Evolutionary conservation across 1,140 invertebrate genomes (phyloP).

Genomic region (Drosophila sulfurigaster): DNA sequence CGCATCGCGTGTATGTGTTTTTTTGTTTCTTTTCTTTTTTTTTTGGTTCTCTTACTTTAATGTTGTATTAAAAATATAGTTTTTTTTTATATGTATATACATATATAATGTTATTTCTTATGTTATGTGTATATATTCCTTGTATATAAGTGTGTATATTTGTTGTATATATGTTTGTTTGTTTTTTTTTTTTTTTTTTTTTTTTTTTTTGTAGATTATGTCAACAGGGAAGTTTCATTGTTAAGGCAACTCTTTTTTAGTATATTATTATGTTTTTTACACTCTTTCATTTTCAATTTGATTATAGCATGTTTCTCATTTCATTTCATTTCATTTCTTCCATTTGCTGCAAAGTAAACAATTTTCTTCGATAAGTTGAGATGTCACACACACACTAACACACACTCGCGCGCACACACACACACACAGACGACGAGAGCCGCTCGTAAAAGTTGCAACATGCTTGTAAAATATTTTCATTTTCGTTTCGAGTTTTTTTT

Average conservation of each 20-base stretch:
- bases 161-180: slow-evolving; percentile 50
- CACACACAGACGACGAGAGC: not conserved
- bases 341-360: slow-evolving; percentile 24
- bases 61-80: slow-evolving; percentile 64
- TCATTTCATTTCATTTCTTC: slow-evolving; percentile 16
- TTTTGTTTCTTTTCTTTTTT: slow-evolving; percentile 11
- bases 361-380: slow-evolving; percentile 8
- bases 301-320: slow-evolving; percentile 4
- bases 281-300: slow-evolving; percentile 7
- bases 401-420: not conserved
- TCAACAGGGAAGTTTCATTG: slow-evolving; percentile 79
- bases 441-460: slow-evolving; percentile 28
- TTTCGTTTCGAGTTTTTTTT: slow-evolving; percentile 13
- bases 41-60: slow-evolving; percentile 13
- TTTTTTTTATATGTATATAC: slow-evolving; percentile 33
- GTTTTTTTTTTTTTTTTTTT: not conserved
- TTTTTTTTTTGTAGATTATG: slow-evolving; percentile 42
- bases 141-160: slow-evolving; percentile 46
- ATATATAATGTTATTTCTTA: slow-evolving; percentile 40
- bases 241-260: slow-evolving; percentile 70
- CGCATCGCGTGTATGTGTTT: slow-evolving; percentile 52
- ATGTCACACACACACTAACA: slow-evolving; percentile 22
- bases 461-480: slow-evolving; percentile 24
- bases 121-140: slow-evolving; percentile 31
- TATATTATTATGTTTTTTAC: not conserved